Evolutionary conservation across 2,797 vertebrate genomes (phyloP).

Genomic region (Microcaecilia unicolor): DNA sequence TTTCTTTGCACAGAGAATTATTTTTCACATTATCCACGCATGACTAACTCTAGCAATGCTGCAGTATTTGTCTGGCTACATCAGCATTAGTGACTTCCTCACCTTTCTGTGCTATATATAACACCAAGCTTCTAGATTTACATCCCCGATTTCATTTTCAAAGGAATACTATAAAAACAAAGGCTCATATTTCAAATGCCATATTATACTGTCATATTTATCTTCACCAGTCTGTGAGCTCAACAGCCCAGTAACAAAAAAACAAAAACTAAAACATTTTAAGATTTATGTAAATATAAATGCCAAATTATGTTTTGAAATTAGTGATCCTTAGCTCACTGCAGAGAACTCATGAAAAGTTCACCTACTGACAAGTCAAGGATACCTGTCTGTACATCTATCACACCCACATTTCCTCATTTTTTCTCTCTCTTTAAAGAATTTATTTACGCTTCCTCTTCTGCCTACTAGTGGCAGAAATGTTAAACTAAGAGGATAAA

Average conservation of each 20-base stretch:
- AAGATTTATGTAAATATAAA: slow-evolving; percentile 1
- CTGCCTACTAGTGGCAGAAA: too few species aligned
- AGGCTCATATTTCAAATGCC: slow-evolving; percentile 30
- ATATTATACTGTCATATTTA: neutral
- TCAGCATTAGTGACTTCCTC: neutral
- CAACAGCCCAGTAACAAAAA: slow-evolving; percentile 33
- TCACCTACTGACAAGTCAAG: neutral
- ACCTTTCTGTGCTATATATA: slow-evolving; percentile 2
- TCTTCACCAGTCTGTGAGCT: slow-evolving; percentile 21
- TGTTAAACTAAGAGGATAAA: too few species aligned
- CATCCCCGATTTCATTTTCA: slow-evolving; percentile 39
- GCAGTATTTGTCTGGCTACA: neutral
- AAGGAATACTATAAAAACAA: slow-evolving; percentile 38
- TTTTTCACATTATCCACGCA: neutral
- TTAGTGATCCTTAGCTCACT: slow-evolving; percentile 28
- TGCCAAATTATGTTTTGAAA: slow-evolving; percentile 54
- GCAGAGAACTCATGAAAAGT: slow-evolving; percentile 25
- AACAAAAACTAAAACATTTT: slow-evolving; percentile 19
- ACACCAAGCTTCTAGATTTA: slow-evolving; percentile 28
- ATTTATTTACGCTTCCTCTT: too few species aligned
- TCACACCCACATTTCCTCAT: neutral
- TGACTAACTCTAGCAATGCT: neutral
- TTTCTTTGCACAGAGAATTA: accelerated
- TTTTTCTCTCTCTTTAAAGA: too few species aligned
- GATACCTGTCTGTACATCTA: neutral